phyloP scores from a whole-genome alignment of 2,113 vertebrate species.

The Pelecanoides urinatrix region DNA sequence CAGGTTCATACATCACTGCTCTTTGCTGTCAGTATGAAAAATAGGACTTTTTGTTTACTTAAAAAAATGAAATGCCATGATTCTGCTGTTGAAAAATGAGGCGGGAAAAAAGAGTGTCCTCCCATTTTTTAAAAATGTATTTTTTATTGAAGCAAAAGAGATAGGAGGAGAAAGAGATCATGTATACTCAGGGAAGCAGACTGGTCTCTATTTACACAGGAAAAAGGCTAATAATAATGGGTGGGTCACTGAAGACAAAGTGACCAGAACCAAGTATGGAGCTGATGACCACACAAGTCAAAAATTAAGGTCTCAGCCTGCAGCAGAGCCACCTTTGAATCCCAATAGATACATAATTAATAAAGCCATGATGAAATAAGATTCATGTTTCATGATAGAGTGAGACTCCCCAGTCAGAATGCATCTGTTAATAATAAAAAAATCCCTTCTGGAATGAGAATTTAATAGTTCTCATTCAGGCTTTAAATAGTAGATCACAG shows the following conservation, averaged over 20 bases:
- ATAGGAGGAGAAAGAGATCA: constrained; percentile 16
- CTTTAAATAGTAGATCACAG: constrained; percentile 67
- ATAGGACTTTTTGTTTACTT: constrained; percentile 74
- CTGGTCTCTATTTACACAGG: background rate
- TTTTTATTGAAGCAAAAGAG: constrained; percentile 59
- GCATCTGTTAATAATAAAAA: constrained; percentile 74
- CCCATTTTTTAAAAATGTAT: constrained; percentile 57
- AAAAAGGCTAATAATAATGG: constrained; percentile 30
- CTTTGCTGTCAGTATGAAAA: constrained; percentile 72
- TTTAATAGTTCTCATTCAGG: constrained; percentile 64
- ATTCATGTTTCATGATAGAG: constrained; percentile 40
- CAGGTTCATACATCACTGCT: constrained; percentile 64
- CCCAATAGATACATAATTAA: constrained; percentile 9
- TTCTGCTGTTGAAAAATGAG: constrained; percentile 74
- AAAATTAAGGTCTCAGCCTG: background rate
- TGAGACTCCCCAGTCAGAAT: constrained; percentile 41
- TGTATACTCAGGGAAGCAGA: background rate
- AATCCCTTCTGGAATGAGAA: constrained; percentile 56
- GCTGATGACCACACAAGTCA: constrained; percentile 11
- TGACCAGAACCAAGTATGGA: background rate
- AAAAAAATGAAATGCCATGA: constrained; percentile 72
- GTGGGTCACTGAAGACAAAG: background rate
- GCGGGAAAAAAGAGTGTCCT: constrained; percentile 24
- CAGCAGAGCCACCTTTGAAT: background rate
- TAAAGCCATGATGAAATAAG: constrained; percentile 42